Percentiles rank a stretch among this genome's conserved stretches.
Conservation (phyloP, 2,113 vertebrate species). For the Corythornis madagascariensis region DNA sequence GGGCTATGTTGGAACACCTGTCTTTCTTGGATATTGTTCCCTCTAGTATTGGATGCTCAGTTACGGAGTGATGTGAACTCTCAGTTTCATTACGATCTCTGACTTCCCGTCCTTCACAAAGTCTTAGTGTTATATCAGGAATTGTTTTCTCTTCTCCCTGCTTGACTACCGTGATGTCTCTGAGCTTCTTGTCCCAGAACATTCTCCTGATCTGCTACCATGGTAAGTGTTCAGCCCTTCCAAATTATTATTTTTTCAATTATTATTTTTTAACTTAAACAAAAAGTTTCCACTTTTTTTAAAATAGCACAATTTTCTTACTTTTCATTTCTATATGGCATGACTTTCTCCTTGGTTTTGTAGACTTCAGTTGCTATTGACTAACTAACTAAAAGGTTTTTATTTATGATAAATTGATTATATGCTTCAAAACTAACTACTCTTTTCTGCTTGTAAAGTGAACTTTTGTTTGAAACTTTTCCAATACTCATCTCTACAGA, state of each 20-base stretch:
- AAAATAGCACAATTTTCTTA: background rate
- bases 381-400: background rate
- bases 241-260: background rate
- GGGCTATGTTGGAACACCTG: background rate
- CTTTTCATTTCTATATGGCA: background rate
- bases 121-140: background rate
- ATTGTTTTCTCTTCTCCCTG: rapidly evolving
- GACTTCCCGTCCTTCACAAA: background rate
- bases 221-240: background rate
- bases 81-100: background rate
- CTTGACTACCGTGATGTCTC: rapidly evolving
- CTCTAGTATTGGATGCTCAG: background rate
- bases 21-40: background rate
- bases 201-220: background rate
- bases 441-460: background rate
- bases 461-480: background rate
- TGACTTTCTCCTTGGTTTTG: background rate
- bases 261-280: too few species aligned
- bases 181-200: background rate
- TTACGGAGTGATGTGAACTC: background rate
- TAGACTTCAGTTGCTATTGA: background rate
- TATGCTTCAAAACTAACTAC: background rate
- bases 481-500: background rate
- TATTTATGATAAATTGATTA: background rate
- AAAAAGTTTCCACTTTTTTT: background rate